These are phyloP conservation scores for Lepidotrigona ventralis DNA, from an alignment of 1,140 invertebrate genomes.

Conservation along the genomic window DNA sequence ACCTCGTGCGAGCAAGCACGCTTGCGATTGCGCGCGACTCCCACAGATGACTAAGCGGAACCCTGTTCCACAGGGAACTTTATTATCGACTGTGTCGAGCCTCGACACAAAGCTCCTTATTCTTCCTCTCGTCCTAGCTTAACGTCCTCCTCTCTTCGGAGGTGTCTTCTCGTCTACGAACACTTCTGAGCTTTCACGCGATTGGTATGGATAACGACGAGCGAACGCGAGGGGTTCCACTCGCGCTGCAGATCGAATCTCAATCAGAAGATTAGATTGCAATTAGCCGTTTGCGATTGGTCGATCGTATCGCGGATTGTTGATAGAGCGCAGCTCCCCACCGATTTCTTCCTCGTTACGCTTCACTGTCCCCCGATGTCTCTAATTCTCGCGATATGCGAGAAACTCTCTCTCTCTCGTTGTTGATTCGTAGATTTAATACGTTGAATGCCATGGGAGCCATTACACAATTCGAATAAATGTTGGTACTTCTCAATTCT, in stretches of 20 bases:
- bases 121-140: too few relatives aligned
- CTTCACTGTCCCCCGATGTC: background rate
- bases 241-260: slow-evolving; percentile 6
- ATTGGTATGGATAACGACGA: slow-evolving; percentile 41
- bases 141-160: too few relatives aligned
- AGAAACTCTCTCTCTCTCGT: too few relatives aligned
- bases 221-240: slow-evolving; percentile 7
- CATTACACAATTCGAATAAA: too few relatives aligned
- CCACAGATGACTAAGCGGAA: slow-evolving; percentile 63
- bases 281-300: slow-evolving; percentile 4
- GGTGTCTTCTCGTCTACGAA: background rate
- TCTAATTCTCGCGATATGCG: too few relatives aligned
- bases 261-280: slow-evolving; percentile 54
- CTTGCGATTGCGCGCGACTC: background rate
- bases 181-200: slow-evolving; percentile 27
- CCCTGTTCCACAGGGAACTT: slow-evolving; percentile 54
- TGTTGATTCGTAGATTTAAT: too few relatives aligned
- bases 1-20: background rate
- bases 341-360: background rate
- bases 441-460: too few relatives aligned
- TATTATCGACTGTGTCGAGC: slow-evolving; percentile 60
- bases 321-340: background rate
- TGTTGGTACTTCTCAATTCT: too few relatives aligned
- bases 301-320: background rate
- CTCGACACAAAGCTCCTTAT: background rate